A percentile compares a stretch with the other conserved stretches of the same genome.
These are phyloP conservation scores for Kryptolebias marmoratus DNA, from an alignment of 2,113 vertebrate species.

Conservation along the genomic window DNA sequence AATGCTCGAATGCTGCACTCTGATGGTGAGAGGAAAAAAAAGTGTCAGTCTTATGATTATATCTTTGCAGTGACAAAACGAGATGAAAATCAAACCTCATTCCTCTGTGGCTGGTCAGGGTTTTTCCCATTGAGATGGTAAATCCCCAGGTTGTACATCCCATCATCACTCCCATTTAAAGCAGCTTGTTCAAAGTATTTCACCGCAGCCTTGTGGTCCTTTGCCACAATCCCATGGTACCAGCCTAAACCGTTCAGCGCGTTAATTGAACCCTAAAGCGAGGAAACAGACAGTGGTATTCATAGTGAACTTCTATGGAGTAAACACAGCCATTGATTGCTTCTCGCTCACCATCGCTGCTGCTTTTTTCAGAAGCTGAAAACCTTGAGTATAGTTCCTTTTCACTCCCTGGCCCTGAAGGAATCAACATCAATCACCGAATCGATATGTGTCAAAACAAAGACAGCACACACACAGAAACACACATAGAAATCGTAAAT, in stretches of 20 bases:
- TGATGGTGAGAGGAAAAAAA: slow-evolving; percentile 59
- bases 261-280: slow-evolving; percentile 86
- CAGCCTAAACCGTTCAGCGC: slow-evolving; percentile 93
- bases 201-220: slow-evolving; percentile 81
- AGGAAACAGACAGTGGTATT: slow-evolving; percentile 32
- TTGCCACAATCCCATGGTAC: slow-evolving; percentile 88
- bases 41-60: background rate
- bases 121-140: slow-evolving; percentile 84
- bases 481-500: slow-evolving; percentile 10
- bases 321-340: slow-evolving; percentile 44
- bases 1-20: slow-evolving; percentile 87
- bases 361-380: slow-evolving; percentile 89
- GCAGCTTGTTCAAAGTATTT: slow-evolving; percentile 88
- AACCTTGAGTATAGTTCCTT: slow-evolving; percentile 86
- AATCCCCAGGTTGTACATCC: slow-evolving; percentile 88
- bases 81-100: slow-evolving; percentile 82
- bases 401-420: slow-evolving; percentile 88
- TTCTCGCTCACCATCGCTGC: slow-evolving; percentile 80
- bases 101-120: slow-evolving; percentile 78
- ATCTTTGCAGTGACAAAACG: background rate
- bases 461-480: slow-evolving; percentile 9
- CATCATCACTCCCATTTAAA: slow-evolving; percentile 85
- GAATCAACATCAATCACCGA: slow-evolving; percentile 57
- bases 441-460: slow-evolving; percentile 61
- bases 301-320: slow-evolving; percentile 9